Base-by-base conservation (phyloP, 2,113 vertebrate species). In the Phalacrocorax pelagicus region DNA sequence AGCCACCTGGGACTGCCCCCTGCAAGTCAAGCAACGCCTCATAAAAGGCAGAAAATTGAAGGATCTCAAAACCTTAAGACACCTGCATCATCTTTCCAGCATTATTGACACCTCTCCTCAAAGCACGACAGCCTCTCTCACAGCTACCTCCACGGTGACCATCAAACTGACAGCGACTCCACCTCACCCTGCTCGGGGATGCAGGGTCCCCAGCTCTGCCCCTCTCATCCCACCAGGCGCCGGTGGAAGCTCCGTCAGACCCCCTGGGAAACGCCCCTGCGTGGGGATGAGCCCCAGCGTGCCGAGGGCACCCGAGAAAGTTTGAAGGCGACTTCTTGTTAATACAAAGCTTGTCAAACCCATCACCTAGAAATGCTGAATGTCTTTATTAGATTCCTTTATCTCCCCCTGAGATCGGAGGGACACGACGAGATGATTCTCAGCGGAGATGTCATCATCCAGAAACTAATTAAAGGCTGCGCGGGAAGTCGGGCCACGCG, bases 311-410 rank as follows among this genome's bases (percentile, higher is more conserved):
- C 89, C 83, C 38, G 38, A 90, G 77, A 92, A 97, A 98, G 91
- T 97, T 98, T 59, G 90, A 91, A 97, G 83, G 36, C 8, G 92
- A 84, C 94, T 97, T 38, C 96, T 96, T 93, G 97, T 80, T 98
- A 98, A 98, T 96, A 97, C 96, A 86, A 97, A 98, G 97, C 98
- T 98, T 98, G 98, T 98, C 98, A 98, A 98, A 97, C 95, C 96
- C 95, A 97, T 98, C 98, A 97, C 97, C 97, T 94, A 94, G 79
- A 98, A 97, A 97, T 94, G 96, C 95, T 70, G 93, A 77, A 98
- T 92, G 97, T 98, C 98, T 98, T 98, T 98, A 98, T 98, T 98
- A 98, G 97, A 98, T 98, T 98, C 96, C 94, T 97, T 97, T 97
- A 97, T 97, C 97, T 98, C 96, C 97, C 97, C 94, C 80, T 5